Conservation (phyloP, 2,888 invertebrate genomes). For the Drosophila tripunctata region DNA sequence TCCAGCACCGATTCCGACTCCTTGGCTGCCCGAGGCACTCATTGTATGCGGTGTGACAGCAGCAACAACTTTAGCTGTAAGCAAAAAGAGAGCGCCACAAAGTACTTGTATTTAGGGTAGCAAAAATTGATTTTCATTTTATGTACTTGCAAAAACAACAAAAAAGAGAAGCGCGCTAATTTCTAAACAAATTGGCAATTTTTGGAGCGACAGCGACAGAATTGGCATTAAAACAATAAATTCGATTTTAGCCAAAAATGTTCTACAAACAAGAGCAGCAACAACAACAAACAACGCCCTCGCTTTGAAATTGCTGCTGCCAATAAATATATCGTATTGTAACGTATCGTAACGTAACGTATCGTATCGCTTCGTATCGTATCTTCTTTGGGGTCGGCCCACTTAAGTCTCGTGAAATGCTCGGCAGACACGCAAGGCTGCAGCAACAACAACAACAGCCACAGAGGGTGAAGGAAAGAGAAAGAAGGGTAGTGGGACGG, state of each 20-base stretch:
- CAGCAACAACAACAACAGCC: neutral
- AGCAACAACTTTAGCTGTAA: conserved; percentile 25
- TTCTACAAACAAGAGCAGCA: conserved; percentile 34
- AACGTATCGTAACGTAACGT: conserved; percentile 30
- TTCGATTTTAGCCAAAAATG: conserved; percentile 67
- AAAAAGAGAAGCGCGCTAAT: conserved; percentile 69
- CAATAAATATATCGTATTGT: conserved; percentile 64
- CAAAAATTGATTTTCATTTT: conserved; percentile 73
- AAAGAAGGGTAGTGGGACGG: neutral
- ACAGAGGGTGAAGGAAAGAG: neutral
- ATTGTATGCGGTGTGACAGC: conserved; percentile 34
- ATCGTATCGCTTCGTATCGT: conserved; percentile 37
- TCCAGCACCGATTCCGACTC: conserved; percentile 15
- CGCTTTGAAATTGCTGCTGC: conserved; percentile 43
- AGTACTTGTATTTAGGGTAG: conserved; percentile 3
- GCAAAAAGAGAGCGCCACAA: neutral
- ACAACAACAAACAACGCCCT: conserved; percentile 34
- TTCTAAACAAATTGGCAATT: conserved; percentile 78
- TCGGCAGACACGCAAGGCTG: conserved; percentile 66
- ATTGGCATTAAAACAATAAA: conserved; percentile 78
- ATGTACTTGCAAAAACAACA: no score
- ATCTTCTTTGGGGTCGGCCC: conserved; percentile 63
- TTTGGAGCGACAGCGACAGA: conserved; percentile 57
- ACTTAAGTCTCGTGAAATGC: conserved; percentile 71
- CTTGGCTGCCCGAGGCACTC: conserved; percentile 57